Conservation (phyloP, 1,140 invertebrate species). For the Notospermus geniculatus region DNA sequence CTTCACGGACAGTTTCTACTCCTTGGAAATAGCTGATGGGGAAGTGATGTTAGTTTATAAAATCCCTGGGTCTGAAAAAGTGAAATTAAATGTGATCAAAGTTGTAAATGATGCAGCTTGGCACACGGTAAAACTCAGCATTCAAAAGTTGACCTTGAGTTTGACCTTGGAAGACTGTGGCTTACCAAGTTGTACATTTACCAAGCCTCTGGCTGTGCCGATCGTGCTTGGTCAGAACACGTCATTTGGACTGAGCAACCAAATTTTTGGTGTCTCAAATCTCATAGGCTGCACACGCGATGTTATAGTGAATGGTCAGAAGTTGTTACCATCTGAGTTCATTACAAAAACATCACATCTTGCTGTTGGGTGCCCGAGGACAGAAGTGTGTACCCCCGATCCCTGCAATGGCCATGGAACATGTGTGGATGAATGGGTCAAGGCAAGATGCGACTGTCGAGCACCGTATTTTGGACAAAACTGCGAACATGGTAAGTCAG, state of each 20-base stretch:
- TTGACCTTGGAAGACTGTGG: no score
- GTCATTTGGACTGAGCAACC: no score
- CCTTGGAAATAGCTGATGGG: not conserved
- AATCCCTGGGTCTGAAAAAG: not conserved
- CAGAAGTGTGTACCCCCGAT: slow-evolving; percentile 79
- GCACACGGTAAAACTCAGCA: slow-evolving; percentile 27
- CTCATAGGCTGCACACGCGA: slow-evolving; percentile 92
- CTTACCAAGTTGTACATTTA: no score
- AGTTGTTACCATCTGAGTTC: slow-evolving; percentile 59
- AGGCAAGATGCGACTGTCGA: slow-evolving; percentile 81
- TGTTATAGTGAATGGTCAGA: slow-evolving; percentile 78
- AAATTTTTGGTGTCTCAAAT: slow-evolving; percentile 59
- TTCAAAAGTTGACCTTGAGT: not conserved
- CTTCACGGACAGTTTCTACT: not conserved
- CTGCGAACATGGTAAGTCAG: slow-evolving; percentile 77
- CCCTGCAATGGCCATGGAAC: slow-evolving; percentile 81
- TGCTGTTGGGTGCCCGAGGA: slow-evolving; percentile 68
- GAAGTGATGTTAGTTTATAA: not conserved
- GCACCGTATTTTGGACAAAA: slow-evolving; percentile 81
- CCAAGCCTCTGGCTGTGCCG: no score
- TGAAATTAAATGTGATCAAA: not conserved
- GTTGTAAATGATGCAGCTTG: slow-evolving; percentile 53
- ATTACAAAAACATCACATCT: slow-evolving; percentile 12
- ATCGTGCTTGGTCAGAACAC: no score
- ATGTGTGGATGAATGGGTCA: slow-evolving; percentile 85